These are phyloP conservation scores for Diloba caeruleocephala DNA, from an alignment of 2,888 invertebrate species.

Conservation along the genomic window DNA sequence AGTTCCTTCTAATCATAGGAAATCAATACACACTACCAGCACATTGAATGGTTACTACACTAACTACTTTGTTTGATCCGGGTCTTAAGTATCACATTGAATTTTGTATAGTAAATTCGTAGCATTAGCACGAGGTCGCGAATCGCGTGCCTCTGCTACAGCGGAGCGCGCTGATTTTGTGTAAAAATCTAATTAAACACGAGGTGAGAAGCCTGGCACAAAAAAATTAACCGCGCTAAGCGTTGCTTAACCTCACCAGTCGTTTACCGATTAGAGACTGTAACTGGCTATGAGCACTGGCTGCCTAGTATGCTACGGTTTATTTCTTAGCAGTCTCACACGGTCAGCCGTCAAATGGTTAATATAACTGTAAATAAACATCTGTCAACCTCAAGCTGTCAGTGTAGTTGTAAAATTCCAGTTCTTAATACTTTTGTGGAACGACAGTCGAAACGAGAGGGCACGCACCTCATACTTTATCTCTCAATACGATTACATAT, in stretches of 20 bases:
- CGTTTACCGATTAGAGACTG: no score
- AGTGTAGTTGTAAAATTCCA: conserved; percentile 33
- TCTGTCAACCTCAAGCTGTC: conserved; percentile 35
- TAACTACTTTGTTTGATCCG: conserved; percentile 31
- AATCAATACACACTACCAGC: conserved; percentile 38
- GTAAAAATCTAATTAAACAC: no score
- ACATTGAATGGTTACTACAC: conserved; percentile 17
- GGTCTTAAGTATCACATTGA: conserved; percentile 28
- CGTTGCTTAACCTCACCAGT: no score
- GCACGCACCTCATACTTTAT: conserved; percentile 36
- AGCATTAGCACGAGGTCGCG: no score
- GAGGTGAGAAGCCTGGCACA: no score
- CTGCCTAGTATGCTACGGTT: no score
- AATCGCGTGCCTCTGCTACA: no score
- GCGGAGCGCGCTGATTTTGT: no score
- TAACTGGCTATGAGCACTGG: no score
- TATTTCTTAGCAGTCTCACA: no score
- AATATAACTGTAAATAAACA: conserved; percentile 25
- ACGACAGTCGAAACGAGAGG: conserved; percentile 46
- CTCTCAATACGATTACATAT: conserved; percentile 60
- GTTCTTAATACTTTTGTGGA: conserved; percentile 20
- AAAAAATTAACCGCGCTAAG: no score
- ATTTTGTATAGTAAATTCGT: conserved; percentile 4
- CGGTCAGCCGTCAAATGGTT: conserved; percentile 4
- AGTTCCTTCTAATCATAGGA: conserved; percentile 39